These are phyloP conservation scores for Drosophila trapezifrons DNA, from an alignment of 1,140 invertebrate genomes.

Conservation along the genomic window DNA sequence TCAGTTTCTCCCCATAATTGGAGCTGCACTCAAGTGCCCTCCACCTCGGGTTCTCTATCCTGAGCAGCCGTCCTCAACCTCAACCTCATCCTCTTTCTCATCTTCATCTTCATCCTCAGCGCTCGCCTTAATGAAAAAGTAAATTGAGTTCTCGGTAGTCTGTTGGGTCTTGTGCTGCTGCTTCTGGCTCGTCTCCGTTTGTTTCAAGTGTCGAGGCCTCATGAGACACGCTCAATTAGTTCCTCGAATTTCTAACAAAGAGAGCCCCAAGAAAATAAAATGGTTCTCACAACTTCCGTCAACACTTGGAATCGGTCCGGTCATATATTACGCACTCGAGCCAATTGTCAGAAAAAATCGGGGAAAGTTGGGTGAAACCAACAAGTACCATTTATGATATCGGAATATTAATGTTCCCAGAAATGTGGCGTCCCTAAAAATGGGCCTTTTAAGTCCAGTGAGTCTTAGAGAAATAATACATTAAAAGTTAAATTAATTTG, in stretches of 20 bases:
- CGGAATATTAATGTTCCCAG: background rate
- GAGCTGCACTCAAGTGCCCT: slow-evolving; percentile 76
- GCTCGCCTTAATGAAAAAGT: slow-evolving; percentile 57
- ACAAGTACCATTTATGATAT: slow-evolving; percentile 19
- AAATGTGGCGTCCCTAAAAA: background rate
- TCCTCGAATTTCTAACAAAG: slow-evolving; percentile 59
- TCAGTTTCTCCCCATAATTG: slow-evolving; percentile 73
- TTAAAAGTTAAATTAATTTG: no score
- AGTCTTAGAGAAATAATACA: no score
- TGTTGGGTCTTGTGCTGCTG: slow-evolving; percentile 22
- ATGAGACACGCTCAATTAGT: slow-evolving; percentile 69
- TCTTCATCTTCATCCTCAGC: slow-evolving; percentile 9
- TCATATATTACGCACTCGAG: slow-evolving; percentile 59
- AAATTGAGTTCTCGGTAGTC: slow-evolving; percentile 72
- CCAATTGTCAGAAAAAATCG: slow-evolving; percentile 41
- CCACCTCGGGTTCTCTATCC: slow-evolving; percentile 42
- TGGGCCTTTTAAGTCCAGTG: background rate
- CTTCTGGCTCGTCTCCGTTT: slow-evolving; percentile 38
- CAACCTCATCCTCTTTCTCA: background rate
- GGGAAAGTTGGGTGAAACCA: background rate
- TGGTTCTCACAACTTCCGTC: slow-evolving; percentile 58
- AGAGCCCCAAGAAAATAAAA: slow-evolving; percentile 37
- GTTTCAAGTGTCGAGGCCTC: slow-evolving; percentile 45
- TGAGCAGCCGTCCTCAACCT: slow-evolving; percentile 19
- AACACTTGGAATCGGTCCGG: slow-evolving; percentile 39